Conservation (phyloP, 2,888 invertebrate genomes). For the Napeogenes inachia region DNA sequence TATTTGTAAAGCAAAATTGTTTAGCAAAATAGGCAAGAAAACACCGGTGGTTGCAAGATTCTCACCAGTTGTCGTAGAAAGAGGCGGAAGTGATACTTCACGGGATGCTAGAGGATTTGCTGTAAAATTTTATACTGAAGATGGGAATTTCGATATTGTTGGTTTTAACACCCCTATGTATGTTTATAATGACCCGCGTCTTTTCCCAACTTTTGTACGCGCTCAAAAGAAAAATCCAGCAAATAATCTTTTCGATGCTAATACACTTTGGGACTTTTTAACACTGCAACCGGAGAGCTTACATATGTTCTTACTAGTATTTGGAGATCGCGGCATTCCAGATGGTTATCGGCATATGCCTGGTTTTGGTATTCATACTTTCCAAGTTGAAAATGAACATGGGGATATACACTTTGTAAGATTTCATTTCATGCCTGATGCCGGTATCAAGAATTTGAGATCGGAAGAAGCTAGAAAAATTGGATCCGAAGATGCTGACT, state of each 20-base stretch:
- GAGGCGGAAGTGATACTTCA: slow-evolving; percentile 90
- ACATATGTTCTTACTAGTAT: slow-evolving; percentile 88
- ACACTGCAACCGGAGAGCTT: slow-evolving; percentile 88
- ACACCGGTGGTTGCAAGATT: slow-evolving; percentile 87
- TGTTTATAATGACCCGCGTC: slow-evolving; percentile 89
- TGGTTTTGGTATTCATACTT: slow-evolving; percentile 94
- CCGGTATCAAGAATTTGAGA: slow-evolving; percentile 86
- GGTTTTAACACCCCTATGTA: slow-evolving; percentile 92
- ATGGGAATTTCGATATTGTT: slow-evolving; percentile 66
- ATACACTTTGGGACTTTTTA: slow-evolving; percentile 96
- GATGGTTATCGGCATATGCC: slow-evolving; percentile 94
- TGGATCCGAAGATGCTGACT: slow-evolving; percentile 87
- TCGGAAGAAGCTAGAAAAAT: slow-evolving; percentile 81
- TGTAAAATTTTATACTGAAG: slow-evolving; percentile 92
- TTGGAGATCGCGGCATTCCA: slow-evolving; percentile 92
- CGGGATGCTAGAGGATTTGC: slow-evolving; percentile 94
- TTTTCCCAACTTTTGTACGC: slow-evolving; percentile 94
- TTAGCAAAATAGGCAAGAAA: slow-evolving; percentile 83
- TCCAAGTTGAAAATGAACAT: slow-evolving; percentile 86
- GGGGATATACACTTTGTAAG: slow-evolving; percentile 65
- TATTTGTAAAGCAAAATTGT: slow-evolving; percentile 85
- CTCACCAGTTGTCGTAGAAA: slow-evolving; percentile 88
- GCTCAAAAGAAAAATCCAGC: slow-evolving; percentile 95
- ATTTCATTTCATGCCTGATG: slow-evolving; percentile 92
- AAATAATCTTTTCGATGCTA: slow-evolving; percentile 88